Evolutionary conservation across 2,113 vertebrate species (phyloP), one percentile per base, ranked within the genome.

Genomic region (Trematocara nigrifrons): DNA sequence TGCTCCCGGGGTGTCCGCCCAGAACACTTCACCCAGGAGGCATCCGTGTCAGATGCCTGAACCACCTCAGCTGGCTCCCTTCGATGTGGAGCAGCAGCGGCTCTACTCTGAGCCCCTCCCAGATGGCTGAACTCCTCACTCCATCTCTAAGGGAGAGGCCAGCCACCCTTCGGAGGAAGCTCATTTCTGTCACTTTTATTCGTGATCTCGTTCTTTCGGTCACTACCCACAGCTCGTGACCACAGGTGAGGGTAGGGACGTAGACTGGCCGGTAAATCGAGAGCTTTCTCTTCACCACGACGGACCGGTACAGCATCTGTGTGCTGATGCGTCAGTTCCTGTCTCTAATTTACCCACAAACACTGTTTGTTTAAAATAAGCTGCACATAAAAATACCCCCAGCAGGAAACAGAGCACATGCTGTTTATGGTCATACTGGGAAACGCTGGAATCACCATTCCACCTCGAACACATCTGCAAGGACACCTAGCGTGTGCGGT

Each of bases 301-400:
- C 29, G 0, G 0, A 0, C 56, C 1, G 1, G 1, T 18, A 59
- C 56, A 33, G 7, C 3, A 7, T 33, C 1, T 2, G 56, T 2
- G 5, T 18, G 5, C 26, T 4, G 29, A 59, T 31, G 29, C 8
- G 3, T 61, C 57, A 61, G 29, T 18, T 18, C 29, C 26, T 74
- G 22, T 12, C 8, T 45, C 7, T 29, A 47, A 5, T 74, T 74
- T 74, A 49, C 69, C 42, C 69, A 49, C 15, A 74, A 49, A 74
- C 42, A 18, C 12, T 5, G 42, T 74, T 47, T 47, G 22, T 5
- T 74, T 29, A 74, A 49, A 7, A 2, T 18, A 49, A 7, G 15
- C 40, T 18, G 5, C 69, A 74, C 69, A 49, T 49, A 74, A 74
- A 71, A 71, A 74, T 47, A 4, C 4, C 20, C 9, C 12, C 22